Evolutionary conservation across 2,797 vertebrate species (phyloP).

Genomic region (Hephaestus fuliginosus): DNA sequence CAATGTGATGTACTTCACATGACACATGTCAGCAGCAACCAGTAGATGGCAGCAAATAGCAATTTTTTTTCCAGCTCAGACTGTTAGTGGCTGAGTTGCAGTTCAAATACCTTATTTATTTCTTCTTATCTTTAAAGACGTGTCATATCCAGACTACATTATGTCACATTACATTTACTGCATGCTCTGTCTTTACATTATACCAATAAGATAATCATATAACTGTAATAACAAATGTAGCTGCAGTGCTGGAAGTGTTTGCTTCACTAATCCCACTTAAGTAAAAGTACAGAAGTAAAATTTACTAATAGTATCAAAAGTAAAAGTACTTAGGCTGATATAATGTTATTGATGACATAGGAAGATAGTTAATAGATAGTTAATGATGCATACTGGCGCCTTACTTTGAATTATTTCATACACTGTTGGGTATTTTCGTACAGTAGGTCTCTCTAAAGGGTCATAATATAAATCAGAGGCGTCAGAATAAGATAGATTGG

Average conservation of each 20-base stretch:
- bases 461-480: background rate
- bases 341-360: background rate
- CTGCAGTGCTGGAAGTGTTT: background rate
- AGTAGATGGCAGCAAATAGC: conserved; percentile 62
- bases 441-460: background rate
- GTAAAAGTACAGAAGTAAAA: background rate
- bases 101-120: too few species aligned
- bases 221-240: too few species aligned
- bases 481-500: background rate
- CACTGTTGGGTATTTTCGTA: background rate
- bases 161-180: background rate
- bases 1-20: background rate
- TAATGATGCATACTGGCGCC: background rate
- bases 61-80: background rate
- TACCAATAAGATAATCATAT: background rate
- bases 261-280: background rate
- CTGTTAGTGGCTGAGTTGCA: background rate
- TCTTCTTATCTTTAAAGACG: background rate
- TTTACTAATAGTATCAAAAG: background rate
- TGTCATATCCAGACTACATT: background rate
- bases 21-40: conserved; percentile 14
- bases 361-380: background rate
- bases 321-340: background rate
- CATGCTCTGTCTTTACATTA: background rate
- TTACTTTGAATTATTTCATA: background rate